Evolutionary conservation across 1,140 invertebrate species (phyloP), one percentile per base, ranked within the genome.

Genomic region (Zaprionus camerounensis): DNA sequence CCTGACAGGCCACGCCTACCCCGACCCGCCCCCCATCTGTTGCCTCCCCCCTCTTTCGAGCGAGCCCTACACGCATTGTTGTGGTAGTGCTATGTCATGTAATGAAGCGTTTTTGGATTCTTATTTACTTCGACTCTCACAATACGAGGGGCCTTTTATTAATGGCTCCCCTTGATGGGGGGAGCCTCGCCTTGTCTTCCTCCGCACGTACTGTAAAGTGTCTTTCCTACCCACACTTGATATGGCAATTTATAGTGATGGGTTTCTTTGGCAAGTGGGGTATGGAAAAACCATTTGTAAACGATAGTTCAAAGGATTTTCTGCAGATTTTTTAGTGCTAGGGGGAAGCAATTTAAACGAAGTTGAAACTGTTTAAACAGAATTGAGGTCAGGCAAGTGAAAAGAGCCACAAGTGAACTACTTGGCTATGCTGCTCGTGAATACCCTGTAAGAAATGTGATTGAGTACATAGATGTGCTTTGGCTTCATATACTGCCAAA

Each of bases 81-180:
- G 20, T 53, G 17, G 62, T 57, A 51, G 62, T 76, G 62, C 69
- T 31, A 63, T 49, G 46, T 76, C 74, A 72, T 72, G 72, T 67
- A 72, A 76, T 72, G 63, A 76, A 72, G 56, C 63, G 15, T 22
- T 61, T 71, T 71, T 56, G 26, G 36, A 53, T 76, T 76, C 59
- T 71, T 71, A 71, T 71, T 71, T 56, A 71, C 73, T 59, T 71
- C 26, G 34, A 49, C 41, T 46, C 68, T 72, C 62, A 36, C 69
- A 71, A 76, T 72, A 61, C 67, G 28, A n/a, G 53, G 55, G 22
- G n/a, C 5, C 51, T 31, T 55, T 66, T 72, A 76, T 72, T 72
- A 76, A 76, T 76, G 74, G 46, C 61, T 57, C 57, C 49, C 57
- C 57, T 46, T 56, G 57, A 38, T 31, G 44, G 56, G 41, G n/a